Percentiles rank a stretch among this genome's conserved stretches.
These are phyloP conservation scores for Pseudonaja textilis DNA, from an alignment of 2,113 vertebrate genomes.

Conservation along the genomic window DNA sequence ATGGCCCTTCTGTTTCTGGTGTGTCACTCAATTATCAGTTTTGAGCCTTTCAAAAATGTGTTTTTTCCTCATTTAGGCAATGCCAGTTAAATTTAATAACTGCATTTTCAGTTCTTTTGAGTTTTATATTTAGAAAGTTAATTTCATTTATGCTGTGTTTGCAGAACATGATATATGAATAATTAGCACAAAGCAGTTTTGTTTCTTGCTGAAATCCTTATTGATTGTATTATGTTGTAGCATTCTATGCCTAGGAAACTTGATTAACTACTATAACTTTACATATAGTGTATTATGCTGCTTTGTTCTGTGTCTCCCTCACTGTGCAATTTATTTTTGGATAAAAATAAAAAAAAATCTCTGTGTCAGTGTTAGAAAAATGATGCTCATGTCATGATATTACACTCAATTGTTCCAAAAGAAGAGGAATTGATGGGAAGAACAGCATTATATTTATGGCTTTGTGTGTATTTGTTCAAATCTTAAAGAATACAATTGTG, in stretches of 20 bases:
- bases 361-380: slow-evolving; percentile 71
- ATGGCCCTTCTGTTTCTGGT: slow-evolving; percentile 49
- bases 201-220: slow-evolving; percentile 47
- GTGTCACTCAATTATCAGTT: slow-evolving; percentile 41
- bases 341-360: slow-evolving; percentile 60
- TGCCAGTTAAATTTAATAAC: slow-evolving; percentile 46
- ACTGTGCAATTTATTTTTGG: slow-evolving; percentile 70
- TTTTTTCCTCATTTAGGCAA: slow-evolving; percentile 47
- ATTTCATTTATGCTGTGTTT: slow-evolving; percentile 56
- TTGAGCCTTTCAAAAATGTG: slow-evolving; percentile 40
- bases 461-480: slow-evolving; percentile 70
- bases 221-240: slow-evolving; percentile 56
- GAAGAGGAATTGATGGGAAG: slow-evolving; percentile 47
- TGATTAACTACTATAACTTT: slow-evolving; percentile 67
- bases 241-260: slow-evolving; percentile 63
- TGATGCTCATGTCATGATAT: slow-evolving; percentile 62
- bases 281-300: slow-evolving; percentile 67
- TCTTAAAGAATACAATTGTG: slow-evolving; percentile 72
- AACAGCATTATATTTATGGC: slow-evolving; percentile 64
- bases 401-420: slow-evolving; percentile 53
- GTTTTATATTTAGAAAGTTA: slow-evolving; percentile 57
- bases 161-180: slow-evolving; percentile 54
- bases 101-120: slow-evolving; percentile 43
- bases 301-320: slow-evolving; percentile 72
- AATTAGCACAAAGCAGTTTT: slow-evolving; percentile 44